Evolutionary conservation across 2,888 invertebrate genomes (phyloP).

Genomic region (Penaeus monodon): DNA sequence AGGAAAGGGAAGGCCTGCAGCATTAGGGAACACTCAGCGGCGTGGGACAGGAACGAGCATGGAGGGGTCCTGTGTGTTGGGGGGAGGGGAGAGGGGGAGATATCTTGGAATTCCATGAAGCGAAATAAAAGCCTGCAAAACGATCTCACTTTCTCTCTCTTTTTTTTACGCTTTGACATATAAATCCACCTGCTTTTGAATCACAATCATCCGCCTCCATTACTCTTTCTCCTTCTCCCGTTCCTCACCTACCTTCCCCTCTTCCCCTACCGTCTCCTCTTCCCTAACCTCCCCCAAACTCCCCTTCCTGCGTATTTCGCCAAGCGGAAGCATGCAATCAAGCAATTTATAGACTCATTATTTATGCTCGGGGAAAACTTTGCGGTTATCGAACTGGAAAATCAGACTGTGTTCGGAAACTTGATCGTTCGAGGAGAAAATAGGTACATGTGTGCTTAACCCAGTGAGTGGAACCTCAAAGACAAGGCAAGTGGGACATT

Average conservation of each 20-base stretch:
- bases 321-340: constrained; percentile 42
- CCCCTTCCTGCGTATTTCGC: constrained; percentile 9
- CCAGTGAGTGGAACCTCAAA: too few species aligned
- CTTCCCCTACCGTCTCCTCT: not conserved
- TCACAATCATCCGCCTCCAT: not conserved
- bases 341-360: constrained; percentile 53
- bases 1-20: too few species aligned
- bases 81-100: too few species aligned
- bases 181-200: too few species aligned
- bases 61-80: too few species aligned
- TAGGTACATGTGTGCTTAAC: not conserved
- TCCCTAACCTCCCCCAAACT: not conserved
- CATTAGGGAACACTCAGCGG: too few species aligned
- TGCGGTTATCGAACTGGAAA: constrained; percentile 42
- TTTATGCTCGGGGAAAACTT: constrained; percentile 38
- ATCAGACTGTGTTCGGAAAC: constrained; percentile 25
- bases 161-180: not conserved
- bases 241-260: too few species aligned
- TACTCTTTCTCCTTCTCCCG: not conserved
- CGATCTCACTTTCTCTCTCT: not conserved
- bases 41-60: too few species aligned
- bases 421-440: constrained; percentile 14
- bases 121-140: too few species aligned
- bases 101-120: too few species aligned
- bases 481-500: not conserved